Evolutionary conservation across 2,797 vertebrate species (phyloP), one percentile per base, ranked within the genome.

Genomic region (Perdix hodgsoniae): DNA sequence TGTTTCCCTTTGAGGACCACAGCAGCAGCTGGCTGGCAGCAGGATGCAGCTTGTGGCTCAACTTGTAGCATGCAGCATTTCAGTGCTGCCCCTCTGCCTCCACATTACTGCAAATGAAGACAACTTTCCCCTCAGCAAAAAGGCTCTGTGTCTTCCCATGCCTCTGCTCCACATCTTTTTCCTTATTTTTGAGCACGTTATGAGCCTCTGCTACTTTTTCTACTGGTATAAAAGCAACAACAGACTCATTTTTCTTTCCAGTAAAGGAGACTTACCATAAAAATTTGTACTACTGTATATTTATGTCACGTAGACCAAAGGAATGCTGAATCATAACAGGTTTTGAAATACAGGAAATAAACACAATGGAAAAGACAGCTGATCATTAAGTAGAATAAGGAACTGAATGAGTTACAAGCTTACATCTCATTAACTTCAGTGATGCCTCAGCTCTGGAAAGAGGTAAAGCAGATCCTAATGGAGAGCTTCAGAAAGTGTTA

Each of bases 281-380:
- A 31, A 11, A 69, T 78, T 63, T 78, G 74, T 88, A n/a, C 59
- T 61, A 5, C 23, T 82, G 66, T 81, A 2, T 42, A 40, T 33
- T 60, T 57, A 16, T 39, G 70, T 45, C 59, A 31, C 50, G 63
- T 10, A 93, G 57, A 72, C 80, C 86, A 93, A 83, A 90, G 83
- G 70, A 86, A 83, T 78, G 83, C 49, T 78, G 54, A 73, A 40
- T 63, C 33, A 2, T 37, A 83, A 57, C 35, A 26, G 7, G 11
- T 54, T 76, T 44, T 73, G 29, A 84, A 80, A 93, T 35, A 75
- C 19, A 3, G 37, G 13, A 72, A 88, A 91, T 74, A 95, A 90
- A 93, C 16, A 24, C 65, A 65, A 45, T 23, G 45, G 42, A 78
- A 90, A 91, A 88, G 37, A n/a, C 63, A 31, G 39, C 3, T 70